Conservation (phyloP, 2,113 vertebrate genomes). For the Colossoma macropomum region DNA sequence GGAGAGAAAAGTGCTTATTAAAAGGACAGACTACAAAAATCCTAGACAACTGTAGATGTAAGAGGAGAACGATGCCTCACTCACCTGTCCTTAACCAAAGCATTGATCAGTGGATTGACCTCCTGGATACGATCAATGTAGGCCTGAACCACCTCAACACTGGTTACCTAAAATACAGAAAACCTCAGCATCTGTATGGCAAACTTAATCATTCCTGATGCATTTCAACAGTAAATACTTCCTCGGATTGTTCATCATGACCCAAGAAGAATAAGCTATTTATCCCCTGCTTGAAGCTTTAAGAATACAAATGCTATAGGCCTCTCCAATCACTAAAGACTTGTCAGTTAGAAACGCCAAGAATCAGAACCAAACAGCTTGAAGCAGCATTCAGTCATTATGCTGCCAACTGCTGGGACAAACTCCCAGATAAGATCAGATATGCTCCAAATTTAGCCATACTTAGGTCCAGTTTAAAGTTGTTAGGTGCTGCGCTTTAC, state of each 20-base stretch:
- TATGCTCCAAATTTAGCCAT: too few species aligned
- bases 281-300: too few species aligned
- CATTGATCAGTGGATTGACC: slow-evolving; percentile 87
- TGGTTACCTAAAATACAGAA: slow-evolving; percentile 76
- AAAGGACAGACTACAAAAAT: neutral
- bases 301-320: too few species aligned
- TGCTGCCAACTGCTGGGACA: too few species aligned
- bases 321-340: too few species aligned
- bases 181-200: neutral
- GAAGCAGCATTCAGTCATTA: too few species aligned
- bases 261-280: too few species aligned
- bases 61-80: neutral
- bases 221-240: neutral
- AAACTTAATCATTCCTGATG: neutral
- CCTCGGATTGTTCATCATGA: neutral
- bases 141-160: slow-evolving; percentile 83
- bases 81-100: slow-evolving; percentile 85
- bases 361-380: too few species aligned
- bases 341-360: too few species aligned
- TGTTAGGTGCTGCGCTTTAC: too few species aligned
- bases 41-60: neutral
- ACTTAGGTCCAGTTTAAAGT: too few species aligned
- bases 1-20: neutral
- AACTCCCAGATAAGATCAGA: too few species aligned
- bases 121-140: slow-evolving; percentile 86